Base-by-base conservation (phyloP, 2,113 vertebrate species). In the Elachura formosa region DNA sequence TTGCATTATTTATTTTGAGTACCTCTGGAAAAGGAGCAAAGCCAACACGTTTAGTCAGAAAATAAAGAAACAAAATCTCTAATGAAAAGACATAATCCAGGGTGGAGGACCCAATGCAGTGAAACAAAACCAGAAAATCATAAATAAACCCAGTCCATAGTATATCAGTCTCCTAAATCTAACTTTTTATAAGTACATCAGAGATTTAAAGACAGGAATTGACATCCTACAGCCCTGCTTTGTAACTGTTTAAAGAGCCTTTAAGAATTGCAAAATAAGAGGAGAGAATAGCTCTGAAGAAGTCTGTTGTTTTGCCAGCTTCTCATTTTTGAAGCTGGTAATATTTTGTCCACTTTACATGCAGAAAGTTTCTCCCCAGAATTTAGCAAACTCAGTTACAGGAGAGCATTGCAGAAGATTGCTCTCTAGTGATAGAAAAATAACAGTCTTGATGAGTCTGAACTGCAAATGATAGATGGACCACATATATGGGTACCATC, bases 41-140 rank as follows among this genome's bases (percentile, higher is more conserved):
- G 10, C 20, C 23, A 59, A 18, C 7, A 1, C 6, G 31, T 84
- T 64, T 64, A 46, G 15, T 68, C 25, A 36, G 31, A 61, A 58
- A 62, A 81, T 54, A 75, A 61, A 52, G n/a, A 29, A 33, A 29
- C 4, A 41, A 63, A 86, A 56, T n/a, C 29, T 84, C 16, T 14
- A 69, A 16, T 46, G 41, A 64, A 72, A 91, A 94, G 33, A 31
- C 9, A 33, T 33, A 71, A 73, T 41, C 48, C 36, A 41, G 56
- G 16, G 12, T 45, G 68, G 26, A 84, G 41, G 23, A 80, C n/a
- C 1, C 2, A 69, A 8, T 34, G 31, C 31, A 90, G 43, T 54
- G 36, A 77, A 91, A 87, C 41, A 67, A 38, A 66, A 80, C 69
- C 23, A 81, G 56, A 95, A 76, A 90, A 59, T 34, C 2, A 11